Conservation (phyloP, 2,113 vertebrate genomes). For the Scomber japonicus region DNA sequence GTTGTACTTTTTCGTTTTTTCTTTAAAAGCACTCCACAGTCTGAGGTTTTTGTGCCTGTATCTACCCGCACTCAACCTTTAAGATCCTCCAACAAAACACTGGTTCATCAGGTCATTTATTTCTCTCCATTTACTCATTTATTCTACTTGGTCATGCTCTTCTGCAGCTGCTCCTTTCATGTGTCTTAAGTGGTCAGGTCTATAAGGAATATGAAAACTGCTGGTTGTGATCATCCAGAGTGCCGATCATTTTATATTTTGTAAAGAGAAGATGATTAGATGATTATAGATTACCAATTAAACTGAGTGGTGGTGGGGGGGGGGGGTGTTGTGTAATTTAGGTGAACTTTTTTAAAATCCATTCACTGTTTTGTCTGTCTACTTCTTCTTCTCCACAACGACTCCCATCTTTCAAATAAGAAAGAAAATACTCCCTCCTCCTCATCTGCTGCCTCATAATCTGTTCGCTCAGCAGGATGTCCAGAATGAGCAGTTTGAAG, state of each 20-base stretch:
- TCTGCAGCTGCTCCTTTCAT: too few relatives aligned
- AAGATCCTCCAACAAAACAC: constrained; percentile 8
- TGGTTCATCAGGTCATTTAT: not conserved
- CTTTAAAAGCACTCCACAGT: not conserved
- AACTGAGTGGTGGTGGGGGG: not conserved
- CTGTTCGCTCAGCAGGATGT: constrained; percentile 39
- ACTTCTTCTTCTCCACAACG: not conserved
- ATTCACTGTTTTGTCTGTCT: not conserved
- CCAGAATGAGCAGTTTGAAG: constrained; percentile 47
- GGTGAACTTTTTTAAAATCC: not conserved
- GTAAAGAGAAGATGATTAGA: too few relatives aligned
- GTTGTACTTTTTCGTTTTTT: not conserved
- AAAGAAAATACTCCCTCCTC: not conserved
- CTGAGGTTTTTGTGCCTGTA: not conserved
- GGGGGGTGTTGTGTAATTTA: not conserved
- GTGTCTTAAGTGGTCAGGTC: too few relatives aligned
- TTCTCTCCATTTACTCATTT: too few relatives aligned
- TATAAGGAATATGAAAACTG: too few relatives aligned
- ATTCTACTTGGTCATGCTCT: too few relatives aligned
- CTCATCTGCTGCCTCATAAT: constrained; percentile 23
- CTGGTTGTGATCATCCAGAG: too few relatives aligned
- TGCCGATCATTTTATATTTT: too few relatives aligned
- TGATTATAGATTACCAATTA: too few relatives aligned
- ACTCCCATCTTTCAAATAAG: constrained; percentile 25
- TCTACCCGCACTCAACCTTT: not conserved